Evolutionary conservation across 1,140 invertebrate genomes (phyloP), one percentile per base, ranked within the genome.

Genomic region (Harpegnathos saltator): DNA sequence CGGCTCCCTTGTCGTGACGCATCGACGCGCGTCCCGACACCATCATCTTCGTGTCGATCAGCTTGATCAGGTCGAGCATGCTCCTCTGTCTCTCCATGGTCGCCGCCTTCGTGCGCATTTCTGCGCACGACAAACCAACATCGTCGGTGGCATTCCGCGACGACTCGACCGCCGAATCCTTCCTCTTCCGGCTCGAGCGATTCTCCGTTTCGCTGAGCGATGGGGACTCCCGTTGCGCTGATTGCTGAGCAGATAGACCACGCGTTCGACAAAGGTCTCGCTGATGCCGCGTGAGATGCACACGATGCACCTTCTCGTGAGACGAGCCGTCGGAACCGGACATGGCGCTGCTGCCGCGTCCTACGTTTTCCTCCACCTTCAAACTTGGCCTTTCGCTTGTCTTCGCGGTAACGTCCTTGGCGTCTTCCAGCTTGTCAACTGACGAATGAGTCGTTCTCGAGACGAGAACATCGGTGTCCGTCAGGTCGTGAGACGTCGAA

Each of bases 41-140:
- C 88, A 94, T 91, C 93, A 94, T 92, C 61, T 91, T 91, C 0
- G 91, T 87, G 17, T 94, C 94, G 2, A 94, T 94, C n/a, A 91
- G 66, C 38, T 85, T 89, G 0, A 94, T 92, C 1, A 94, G 56
- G 11, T 94, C 92, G 5, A 90, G 56, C 91, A 94, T 94, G 19
- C 92, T 90, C n/a, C 81, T 84, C 65, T 85, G 91, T 61, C 93
- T 84, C 17, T 83, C 59, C 14, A 58, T 52, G 3, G 19, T 74
- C 54, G 22, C 17, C 54, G 22, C 17, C n/a, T 19, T 38, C 14
- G 44, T 15, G 17, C 44, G n/a, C 1, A n/a, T n/a, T 38, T 82
- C 29, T 14, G 62, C 33, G 11, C 54, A 62, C 44, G 12, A 38
- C 3, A 38, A 2, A 9, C 38, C 33, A 0, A 19, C 12, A 12